Evolutionary conservation across 2,113 vertebrate species (phyloP), one percentile per base, ranked within the genome.

Genomic region (Isichthys henryi): DNA sequence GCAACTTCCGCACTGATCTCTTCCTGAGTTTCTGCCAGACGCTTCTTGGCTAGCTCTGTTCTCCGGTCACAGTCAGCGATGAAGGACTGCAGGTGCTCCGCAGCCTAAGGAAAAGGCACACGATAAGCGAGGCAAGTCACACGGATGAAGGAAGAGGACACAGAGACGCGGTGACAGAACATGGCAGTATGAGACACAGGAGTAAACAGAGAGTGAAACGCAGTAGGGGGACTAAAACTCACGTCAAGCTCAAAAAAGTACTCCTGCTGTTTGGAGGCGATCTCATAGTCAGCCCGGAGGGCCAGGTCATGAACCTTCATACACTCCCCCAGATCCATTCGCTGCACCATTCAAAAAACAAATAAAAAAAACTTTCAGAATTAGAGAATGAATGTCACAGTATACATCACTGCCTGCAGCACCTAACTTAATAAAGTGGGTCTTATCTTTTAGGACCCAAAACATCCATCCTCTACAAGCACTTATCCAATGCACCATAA

Each of bases 241-340:
- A 99, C 98, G 94, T 99, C 98, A 94, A 99, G 97, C 91, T 99
- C 98, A 92, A 99, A 99, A 95, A 99, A 99, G 95, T 97, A 99
- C 92, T 99, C 98, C 92, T 99, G 97, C 92, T 99, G 97, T 95
- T 99, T 99, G 84, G 98, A 98, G 88, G 98, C 98, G 89, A 99
- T 99, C 96, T 99, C 98, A 91, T 97, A 99, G 94, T 99, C 98
- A 80, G 98, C 98, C 95, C 98, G 96, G 90, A 99, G 95, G 11
- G 98, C 98, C 94, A 99, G 94, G 94, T 99, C 98, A 87, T 99
- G 98, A 83, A 99, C 98, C 94, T 99, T 99, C 91, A 97, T 94
- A 92, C 98, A 99, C 93, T 99, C 98, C 92, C 98, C 98, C 93
- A 99, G 96, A 94, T 99, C 98, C 98, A 99, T 99, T 93, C 98